Conservation (phyloP, 2,797 vertebrate genomes). For the Octomys mimax region DNA sequence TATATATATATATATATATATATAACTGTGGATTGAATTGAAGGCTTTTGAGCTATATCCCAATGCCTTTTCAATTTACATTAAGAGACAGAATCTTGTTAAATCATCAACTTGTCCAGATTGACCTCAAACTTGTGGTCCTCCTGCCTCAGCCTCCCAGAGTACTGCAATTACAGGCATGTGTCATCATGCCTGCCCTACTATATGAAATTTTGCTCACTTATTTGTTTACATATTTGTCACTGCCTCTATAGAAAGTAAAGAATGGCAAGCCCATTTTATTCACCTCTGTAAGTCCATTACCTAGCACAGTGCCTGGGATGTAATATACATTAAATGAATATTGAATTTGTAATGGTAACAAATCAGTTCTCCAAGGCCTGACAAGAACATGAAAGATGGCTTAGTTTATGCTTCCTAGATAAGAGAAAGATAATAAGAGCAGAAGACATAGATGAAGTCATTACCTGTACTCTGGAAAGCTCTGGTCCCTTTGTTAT, state of each 20-base stretch:
- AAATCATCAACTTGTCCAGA: background rate
- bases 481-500: background rate
- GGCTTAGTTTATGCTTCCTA: background rate
- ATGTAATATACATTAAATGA: conserved; percentile 24
- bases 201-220: background rate
- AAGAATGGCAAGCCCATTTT: background rate
- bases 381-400: conserved; percentile 33
- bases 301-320: background rate
- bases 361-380: background rate
- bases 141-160: background rate
- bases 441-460: background rate
- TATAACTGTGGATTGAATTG: background rate
- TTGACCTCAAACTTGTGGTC: background rate
- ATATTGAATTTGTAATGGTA: conserved; percentile 49
- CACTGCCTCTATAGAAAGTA: background rate
- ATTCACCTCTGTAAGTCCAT: background rate
- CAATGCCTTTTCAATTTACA: background rate
- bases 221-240: background rate
- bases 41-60: background rate
- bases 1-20: no score
- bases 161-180: background rate
- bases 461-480: background rate
- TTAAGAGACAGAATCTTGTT: background rate
- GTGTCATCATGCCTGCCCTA: background rate
- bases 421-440: conserved; percentile 42